phyloP scores from a whole-genome alignment of 2,888 invertebrate genomes.

The Sipha maydis region DNA sequence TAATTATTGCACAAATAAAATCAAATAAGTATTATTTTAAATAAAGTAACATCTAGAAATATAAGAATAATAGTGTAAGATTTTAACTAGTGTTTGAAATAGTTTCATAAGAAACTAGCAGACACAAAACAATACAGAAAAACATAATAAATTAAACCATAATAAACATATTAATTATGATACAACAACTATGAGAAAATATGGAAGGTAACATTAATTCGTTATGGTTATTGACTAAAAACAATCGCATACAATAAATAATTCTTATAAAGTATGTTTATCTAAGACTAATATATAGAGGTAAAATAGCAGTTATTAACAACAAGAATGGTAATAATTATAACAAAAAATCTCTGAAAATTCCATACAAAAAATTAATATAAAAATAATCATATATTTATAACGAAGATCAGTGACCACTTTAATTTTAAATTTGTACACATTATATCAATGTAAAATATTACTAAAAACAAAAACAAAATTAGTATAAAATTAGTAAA shows the following conservation, averaged over 20 bases:
- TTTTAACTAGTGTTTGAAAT: neutral
- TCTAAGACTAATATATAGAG: neutral
- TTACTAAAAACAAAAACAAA: neutral
- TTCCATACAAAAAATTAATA: neutral
- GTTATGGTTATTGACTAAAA: neutral
- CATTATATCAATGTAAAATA: slow-evolving; percentile 4
- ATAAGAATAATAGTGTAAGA: neutral
- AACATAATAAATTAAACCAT: neutral
- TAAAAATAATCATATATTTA: slow-evolving; percentile 19
- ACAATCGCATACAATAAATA: neutral
- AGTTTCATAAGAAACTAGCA: neutral
- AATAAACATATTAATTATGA: neutral
- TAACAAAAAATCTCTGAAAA: slow-evolving; percentile 5
- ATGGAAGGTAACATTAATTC: slow-evolving; percentile 6
- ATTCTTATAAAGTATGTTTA: neutral
- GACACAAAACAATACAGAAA: neutral
- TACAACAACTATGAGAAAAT: neutral
- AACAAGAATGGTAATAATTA: neutral
- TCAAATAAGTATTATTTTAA: neutral
- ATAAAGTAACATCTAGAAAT: neutral
- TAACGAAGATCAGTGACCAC: neutral
- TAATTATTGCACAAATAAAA: neutral
- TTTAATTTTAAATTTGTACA: neutral
- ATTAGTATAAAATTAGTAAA: neutral
- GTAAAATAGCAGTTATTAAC: neutral